Evolutionary conservation across 2,113 vertebrate species (phyloP).

Genomic region (Oreochromis tanganicae): DNA sequence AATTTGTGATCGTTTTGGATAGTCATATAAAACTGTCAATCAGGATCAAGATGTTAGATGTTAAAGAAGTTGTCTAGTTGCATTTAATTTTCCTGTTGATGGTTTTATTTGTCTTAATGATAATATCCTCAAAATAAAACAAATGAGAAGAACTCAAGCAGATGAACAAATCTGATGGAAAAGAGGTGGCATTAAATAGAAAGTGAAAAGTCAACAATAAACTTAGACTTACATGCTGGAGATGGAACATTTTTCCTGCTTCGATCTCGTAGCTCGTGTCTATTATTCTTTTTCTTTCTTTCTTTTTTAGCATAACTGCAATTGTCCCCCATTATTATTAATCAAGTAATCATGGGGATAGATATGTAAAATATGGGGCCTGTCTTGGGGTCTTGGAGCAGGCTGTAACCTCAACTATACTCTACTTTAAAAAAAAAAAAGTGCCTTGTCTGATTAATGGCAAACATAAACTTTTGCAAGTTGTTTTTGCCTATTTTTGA

Average conservation of each 20-base stretch:
- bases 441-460: background rate
- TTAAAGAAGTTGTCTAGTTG: background rate
- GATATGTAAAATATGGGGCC: background rate
- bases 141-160: background rate
- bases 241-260: background rate
- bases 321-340: background rate
- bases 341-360: background rate
- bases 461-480: background rate
- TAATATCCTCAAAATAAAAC: background rate
- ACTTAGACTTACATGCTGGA: background rate
- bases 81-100: background rate
- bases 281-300: background rate
- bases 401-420: background rate
- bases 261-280: background rate
- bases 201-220: background rate
- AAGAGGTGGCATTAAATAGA: background rate
- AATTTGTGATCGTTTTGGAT: background rate
- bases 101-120: background rate
- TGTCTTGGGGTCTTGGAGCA: background rate
- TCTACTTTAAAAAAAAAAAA: background rate
- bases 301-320: background rate
- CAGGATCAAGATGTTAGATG: background rate
- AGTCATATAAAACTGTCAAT: background rate
- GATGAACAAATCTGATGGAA: background rate
- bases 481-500: background rate